A percentile compares a stretch with the other conserved stretches of the same genome.
phyloP scores from a whole-genome alignment of 2,888 invertebrate genomes.

The Agrenia bidenticulata region DNA sequence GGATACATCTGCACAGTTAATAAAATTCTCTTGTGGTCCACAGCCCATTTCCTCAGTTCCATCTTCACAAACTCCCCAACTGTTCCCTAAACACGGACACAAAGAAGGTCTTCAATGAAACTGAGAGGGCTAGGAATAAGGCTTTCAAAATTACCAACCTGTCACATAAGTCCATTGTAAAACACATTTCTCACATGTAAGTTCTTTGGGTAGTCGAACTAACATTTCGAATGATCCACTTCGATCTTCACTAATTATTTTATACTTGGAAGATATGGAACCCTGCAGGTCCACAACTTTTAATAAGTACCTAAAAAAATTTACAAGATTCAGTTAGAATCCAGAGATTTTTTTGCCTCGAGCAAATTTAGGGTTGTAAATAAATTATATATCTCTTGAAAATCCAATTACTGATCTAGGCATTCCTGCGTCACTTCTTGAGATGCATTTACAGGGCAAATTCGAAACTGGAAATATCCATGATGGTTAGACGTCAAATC shows the following conservation, averaged over 20 bases:
- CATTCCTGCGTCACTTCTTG: conserved; percentile 79
- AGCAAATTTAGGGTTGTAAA: no score
- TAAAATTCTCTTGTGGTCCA: conserved; percentile 85
- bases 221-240: conserved; percentile 66
- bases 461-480: conserved; percentile 78
- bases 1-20: conserved; percentile 84
- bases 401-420: conserved; percentile 66
- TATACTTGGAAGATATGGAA: conserved; percentile 16
- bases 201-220: conserved; percentile 74
- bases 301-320: conserved; percentile 24
- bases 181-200: conserved; percentile 85
- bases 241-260: conserved; percentile 21
- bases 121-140: no score
- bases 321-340: no score
- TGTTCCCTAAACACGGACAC: conserved; percentile 64
- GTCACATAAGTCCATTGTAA: conserved; percentile 87
- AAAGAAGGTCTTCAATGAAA: no score
- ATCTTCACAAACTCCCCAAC: conserved; percentile 85
- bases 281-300: conserved; percentile 31
- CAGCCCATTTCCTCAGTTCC: conserved; percentile 66
- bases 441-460: conserved; percentile 80
- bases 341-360: no score
- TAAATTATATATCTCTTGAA: neutral
- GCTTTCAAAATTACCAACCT: conserved; percentile 58
- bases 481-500: conserved; percentile 88